These are phyloP conservation scores for Hermaeophaga mercurialis DNA, from an alignment of 2,888 invertebrate genomes.

Conservation along the genomic window DNA sequence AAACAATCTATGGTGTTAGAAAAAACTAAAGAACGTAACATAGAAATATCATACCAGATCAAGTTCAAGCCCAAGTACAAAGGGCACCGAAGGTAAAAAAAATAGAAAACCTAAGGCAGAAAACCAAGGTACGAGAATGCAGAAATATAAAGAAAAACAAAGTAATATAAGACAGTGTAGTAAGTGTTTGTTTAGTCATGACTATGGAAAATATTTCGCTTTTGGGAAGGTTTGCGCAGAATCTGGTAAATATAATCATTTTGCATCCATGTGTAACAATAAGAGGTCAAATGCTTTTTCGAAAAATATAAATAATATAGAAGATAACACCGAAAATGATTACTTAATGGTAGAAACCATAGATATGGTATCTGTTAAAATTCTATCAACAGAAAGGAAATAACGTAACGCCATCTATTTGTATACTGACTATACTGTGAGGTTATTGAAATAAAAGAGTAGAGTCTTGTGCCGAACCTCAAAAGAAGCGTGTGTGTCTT, in stretches of 20 bases:
- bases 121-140: background rate
- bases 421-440: too few species aligned
- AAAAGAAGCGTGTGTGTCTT: too few species aligned
- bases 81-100: background rate
- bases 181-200: background rate
- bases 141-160: background rate
- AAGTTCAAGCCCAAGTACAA: background rate
- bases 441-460: too few species aligned
- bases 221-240: background rate
- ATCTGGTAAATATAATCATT: background rate
- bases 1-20: background rate
- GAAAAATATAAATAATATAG: background rate
- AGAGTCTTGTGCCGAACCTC: too few species aligned
- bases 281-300: background rate
- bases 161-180: background rate
- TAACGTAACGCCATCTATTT: too few species aligned
- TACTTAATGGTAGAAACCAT: background rate
- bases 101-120: too few species aligned
- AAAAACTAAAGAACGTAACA: background rate
- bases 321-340: background rate
- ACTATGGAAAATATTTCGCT: too few species aligned
- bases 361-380: too few species aligned
- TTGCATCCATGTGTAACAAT: background rate
- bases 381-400: too few species aligned
- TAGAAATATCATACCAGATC: background rate